Evolutionary conservation across 2,888 invertebrate genomes (phyloP), one percentile per base, ranked within the genome.

Genomic region (Limnephilus marmoratus): DNA sequence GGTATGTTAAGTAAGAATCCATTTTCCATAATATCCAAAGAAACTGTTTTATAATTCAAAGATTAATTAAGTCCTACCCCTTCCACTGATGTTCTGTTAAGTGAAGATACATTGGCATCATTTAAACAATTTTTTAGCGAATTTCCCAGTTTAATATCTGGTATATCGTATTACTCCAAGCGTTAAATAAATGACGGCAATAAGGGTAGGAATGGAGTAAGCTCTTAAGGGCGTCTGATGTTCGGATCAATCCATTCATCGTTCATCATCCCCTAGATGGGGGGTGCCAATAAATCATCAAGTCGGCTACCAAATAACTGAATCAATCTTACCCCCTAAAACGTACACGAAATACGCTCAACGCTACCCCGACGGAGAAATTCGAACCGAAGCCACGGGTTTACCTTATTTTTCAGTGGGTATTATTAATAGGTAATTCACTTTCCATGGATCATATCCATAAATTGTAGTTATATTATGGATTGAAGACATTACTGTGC

Each of bases 261-360:
- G 53, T 53, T 37, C 88, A 68, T 88, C 88, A 88, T 88, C 53
- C 88, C 53, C 68, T n/a, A 88, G 53, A 31, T 34, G 53, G 88
- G 29, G 31, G 29, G 68, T 11, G 81, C 41, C 89, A 81, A 89
- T 89, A 89, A 89, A 89, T 89, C 89, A 89, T 81, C 80, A 37
- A 81, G 89, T 45, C 34, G 11, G 31, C 45, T 82, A 90, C 90
- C 41, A 81, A 90, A 90, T 90, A 90, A 90, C n/a, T n/a, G 81
- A 90, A 90, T 90, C 82, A 90, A 82, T 90, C 45, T 90, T 34
- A 37, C 45, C 13, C 86, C 86, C 41, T 68, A 68, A 68, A 68
- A 68, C 68, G 68, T 68, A 68, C 68, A 68, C 24, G n/a, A 68
- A 68, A 24, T 68, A 68, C 68, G 9, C 24, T 68, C 68, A 68